Evolutionary conservation across 1,140 invertebrate species (phyloP).

Genomic region (Lamellibrachia luymesi): DNA sequence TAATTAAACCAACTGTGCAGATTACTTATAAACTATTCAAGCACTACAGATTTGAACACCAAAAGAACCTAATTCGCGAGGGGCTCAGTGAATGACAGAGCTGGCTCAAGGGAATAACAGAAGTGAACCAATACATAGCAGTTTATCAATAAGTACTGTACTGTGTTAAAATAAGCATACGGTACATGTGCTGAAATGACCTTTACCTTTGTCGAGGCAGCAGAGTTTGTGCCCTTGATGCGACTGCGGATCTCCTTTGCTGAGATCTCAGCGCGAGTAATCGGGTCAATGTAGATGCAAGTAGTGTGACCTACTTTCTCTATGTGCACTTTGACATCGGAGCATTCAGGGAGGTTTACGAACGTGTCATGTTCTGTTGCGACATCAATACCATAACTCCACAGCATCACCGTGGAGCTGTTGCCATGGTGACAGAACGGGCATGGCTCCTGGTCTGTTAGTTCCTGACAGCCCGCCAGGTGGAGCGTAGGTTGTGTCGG

Average conservation of each 20-base stretch:
- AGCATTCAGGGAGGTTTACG: constrained; percentile 66
- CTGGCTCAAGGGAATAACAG: too few species aligned
- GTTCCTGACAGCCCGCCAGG: constrained; percentile 35
- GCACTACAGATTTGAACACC: too few species aligned
- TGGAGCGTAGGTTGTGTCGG: constrained; percentile 32
- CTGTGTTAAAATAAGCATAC: too few species aligned
- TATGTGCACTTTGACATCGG: constrained; percentile 72
- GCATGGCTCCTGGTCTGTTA: constrained; percentile 7
- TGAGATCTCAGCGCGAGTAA: constrained; percentile 69
- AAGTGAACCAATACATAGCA: too few species aligned
- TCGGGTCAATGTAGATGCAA: constrained; percentile 65
- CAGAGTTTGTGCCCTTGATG: background rate
- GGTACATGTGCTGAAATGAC: background rate
- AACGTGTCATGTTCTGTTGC: constrained; percentile 63
- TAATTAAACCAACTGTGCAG: too few species aligned
- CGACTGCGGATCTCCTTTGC: constrained; percentile 70
- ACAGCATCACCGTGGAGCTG: background rate
- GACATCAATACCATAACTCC: background rate
- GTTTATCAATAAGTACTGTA: too few species aligned
- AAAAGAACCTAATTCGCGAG: too few species aligned
- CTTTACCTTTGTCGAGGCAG: background rate
- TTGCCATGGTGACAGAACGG: background rate
- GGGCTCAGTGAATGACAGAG: too few species aligned
- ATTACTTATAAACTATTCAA: too few species aligned
- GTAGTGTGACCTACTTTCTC: constrained; percentile 61